phyloP scores from a whole-genome alignment of 2,888 invertebrate species.

The Ormia ochracea region DNA sequence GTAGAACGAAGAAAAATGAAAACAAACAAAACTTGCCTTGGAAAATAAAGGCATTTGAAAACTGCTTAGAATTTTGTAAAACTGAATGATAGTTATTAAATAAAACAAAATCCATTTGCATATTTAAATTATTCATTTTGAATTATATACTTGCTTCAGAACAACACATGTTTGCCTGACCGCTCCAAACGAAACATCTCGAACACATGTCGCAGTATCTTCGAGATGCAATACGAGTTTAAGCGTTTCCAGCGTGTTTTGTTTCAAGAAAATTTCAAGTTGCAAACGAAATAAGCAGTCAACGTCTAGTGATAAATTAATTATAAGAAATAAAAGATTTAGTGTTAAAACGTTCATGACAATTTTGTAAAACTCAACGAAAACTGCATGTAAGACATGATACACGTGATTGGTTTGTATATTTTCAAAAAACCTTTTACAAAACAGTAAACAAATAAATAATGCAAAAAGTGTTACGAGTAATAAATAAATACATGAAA shows the following conservation, averaged over 20 bases:
- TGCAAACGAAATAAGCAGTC: background rate
- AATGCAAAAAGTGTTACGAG: background rate
- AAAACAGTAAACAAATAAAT: background rate
- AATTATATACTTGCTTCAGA: slow-evolving; percentile 35
- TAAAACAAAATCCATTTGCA: slow-evolving; percentile 48
- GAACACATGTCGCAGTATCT: slow-evolving; percentile 1
- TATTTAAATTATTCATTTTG: slow-evolving; percentile 56
- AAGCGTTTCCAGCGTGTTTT: slow-evolving; percentile 32
- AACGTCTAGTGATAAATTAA: slow-evolving; percentile 51
- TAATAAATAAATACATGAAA: background rate
- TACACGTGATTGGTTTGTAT: slow-evolving; percentile 52
- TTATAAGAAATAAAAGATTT: slow-evolving; percentile 28
- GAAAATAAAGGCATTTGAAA: slow-evolving; percentile 33
- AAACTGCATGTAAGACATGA: slow-evolving; percentile 50
- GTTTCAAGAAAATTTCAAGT: background rate
- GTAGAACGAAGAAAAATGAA: slow-evolving; percentile 6
- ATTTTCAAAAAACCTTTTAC: background rate
- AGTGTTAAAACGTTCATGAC: slow-evolving; percentile 58
- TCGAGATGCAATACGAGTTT: background rate
- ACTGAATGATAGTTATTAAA: slow-evolving; percentile 24
- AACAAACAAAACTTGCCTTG: slow-evolving; percentile 25
- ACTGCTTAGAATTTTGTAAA: slow-evolving; percentile 49
- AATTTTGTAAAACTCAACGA: slow-evolving; percentile 27
- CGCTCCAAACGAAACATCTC: slow-evolving; percentile 12
- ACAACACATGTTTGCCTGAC: slow-evolving; percentile 11